Evolutionary conservation across 2,888 invertebrate species (phyloP).

Genomic region (Bembecia ichneumoniformis): DNA sequence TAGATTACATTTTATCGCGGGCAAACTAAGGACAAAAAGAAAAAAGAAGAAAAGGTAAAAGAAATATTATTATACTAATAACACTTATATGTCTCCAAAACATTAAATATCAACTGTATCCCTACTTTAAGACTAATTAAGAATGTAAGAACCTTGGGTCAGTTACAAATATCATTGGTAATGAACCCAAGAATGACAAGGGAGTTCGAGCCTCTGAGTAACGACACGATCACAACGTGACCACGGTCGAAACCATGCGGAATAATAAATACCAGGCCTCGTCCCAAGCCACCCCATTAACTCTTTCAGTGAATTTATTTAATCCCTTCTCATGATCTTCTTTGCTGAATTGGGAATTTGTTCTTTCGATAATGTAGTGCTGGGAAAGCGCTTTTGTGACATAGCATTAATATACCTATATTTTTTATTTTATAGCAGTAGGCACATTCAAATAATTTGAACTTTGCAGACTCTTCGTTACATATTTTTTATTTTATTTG

Average conservation of each 20-base stretch:
- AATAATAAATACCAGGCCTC: conserved; percentile 2
- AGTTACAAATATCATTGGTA: too few relatives aligned
- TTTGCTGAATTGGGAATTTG: not conserved
- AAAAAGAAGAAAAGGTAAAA: not conserved
- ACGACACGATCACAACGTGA: not conserved
- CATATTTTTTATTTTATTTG: too few relatives aligned
- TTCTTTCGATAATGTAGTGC: not conserved
- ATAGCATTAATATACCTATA: not conserved
- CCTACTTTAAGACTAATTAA: too few relatives aligned
- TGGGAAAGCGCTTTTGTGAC: not conserved
- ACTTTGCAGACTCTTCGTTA: too few relatives aligned
- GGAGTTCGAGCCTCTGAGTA: not conserved
- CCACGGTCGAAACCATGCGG: not conserved
- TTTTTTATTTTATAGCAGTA: too few relatives aligned
- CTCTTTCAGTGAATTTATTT: conserved; percentile 7
- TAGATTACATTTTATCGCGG: too few relatives aligned
- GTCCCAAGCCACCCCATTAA: conserved; percentile 3
- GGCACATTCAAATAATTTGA: not conserved
- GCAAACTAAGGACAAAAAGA: not conserved
- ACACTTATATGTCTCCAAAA: too few relatives aligned
- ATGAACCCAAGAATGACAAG: too few relatives aligned
- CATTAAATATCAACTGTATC: too few relatives aligned
- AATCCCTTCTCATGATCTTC: not conserved
- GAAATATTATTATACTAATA: too few relatives aligned
- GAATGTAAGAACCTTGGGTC: too few relatives aligned